Conservation (phyloP, 1,140 invertebrate species). For the Euura lappo region DNA sequence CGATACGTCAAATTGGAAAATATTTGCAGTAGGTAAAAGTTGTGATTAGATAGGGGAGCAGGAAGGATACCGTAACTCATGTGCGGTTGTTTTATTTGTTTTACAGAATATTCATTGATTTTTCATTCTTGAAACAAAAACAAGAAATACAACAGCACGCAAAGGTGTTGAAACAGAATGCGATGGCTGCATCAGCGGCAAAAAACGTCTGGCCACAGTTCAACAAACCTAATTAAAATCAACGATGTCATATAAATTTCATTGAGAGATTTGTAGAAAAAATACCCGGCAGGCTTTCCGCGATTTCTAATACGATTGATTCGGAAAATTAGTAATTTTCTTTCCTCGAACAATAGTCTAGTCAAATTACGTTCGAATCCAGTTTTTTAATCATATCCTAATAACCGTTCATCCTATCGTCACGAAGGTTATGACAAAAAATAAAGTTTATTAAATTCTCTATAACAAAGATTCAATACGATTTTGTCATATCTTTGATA, state of each 20-base stretch:
- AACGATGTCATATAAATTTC: not conserved
- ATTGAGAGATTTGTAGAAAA: not conserved
- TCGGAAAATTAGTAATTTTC: too few relatives aligned
- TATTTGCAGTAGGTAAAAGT: conserved; percentile 8
- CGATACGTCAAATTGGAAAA: conserved; percentile 6
- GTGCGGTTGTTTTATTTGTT: conserved; percentile 50
- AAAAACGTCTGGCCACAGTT: conserved; percentile 62
- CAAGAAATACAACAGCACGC: conserved; percentile 66
- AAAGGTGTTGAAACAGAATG: conserved; percentile 59
- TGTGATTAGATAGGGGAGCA: too few relatives aligned
- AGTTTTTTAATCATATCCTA: too few relatives aligned
- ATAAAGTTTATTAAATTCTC: too few relatives aligned
- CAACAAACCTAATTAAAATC: conserved; percentile 55
- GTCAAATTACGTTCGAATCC: too few relatives aligned
- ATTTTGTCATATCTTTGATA: too few relatives aligned
- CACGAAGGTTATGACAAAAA: too few relatives aligned
- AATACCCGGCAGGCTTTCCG: not conserved
- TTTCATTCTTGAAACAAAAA: conserved; percentile 84
- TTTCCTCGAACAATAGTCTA: too few relatives aligned
- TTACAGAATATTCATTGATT: conserved; percentile 74
- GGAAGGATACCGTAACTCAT: not conserved
- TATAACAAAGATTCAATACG: too few relatives aligned
- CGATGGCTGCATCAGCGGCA: conserved; percentile 45
- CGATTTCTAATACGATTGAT: not conserved
- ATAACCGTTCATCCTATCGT: too few relatives aligned